A percentile compares a stretch with the other conserved stretches of the same genome.
Evolutionary conservation across 2,113 vertebrate species (phyloP).

Genomic region (Anas platyrhynchos): DNA sequence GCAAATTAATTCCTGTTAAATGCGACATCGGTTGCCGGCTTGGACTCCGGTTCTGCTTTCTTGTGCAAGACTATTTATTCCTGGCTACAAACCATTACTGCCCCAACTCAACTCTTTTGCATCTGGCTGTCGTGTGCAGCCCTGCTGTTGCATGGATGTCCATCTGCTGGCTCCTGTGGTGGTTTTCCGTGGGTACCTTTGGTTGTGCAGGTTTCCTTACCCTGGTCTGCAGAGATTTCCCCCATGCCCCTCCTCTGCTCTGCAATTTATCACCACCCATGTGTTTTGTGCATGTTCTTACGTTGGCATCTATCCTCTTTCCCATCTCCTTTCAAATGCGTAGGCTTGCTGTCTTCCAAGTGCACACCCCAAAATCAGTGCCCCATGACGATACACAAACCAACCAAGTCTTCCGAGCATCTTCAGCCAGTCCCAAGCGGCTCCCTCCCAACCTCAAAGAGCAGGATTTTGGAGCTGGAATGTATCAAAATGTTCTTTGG

Average conservation of each 20-base stretch:
- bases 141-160: rapidly evolving
- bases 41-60: background rate
- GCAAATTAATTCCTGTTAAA: slow-evolving; percentile 13
- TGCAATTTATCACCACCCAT: background rate
- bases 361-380: background rate
- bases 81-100: background rate
- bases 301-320: background rate
- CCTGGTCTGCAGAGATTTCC: background rate
- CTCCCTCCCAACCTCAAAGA: background rate
- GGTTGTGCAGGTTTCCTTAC: background rate
- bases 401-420: background rate
- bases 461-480: background rate
- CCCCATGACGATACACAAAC: background rate
- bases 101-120: background rate
- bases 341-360: background rate
- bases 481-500: slow-evolving; percentile 11
- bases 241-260: background rate
- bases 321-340: background rate
- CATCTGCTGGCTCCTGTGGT: background rate
- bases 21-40: background rate
- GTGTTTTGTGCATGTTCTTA: background rate
- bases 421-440: background rate
- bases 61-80: background rate
- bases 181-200: background rate
- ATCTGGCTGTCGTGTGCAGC: background rate